phyloP scores from a whole-genome alignment of 2,113 vertebrate species.

The Brachypteracias leptosomus region DNA sequence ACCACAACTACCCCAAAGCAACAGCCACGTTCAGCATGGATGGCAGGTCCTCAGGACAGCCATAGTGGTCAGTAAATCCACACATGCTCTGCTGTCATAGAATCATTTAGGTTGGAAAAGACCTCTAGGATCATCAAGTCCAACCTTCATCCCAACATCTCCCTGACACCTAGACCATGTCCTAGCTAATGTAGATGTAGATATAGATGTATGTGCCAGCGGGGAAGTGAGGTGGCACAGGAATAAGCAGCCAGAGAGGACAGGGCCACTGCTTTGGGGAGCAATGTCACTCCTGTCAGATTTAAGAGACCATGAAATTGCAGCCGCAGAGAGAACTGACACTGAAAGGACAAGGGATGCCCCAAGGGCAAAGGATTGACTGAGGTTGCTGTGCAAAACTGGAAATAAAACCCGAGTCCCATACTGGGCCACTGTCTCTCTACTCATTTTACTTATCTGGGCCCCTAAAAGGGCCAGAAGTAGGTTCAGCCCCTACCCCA shows the following conservation, averaged over 20 bases:
- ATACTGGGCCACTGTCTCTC: background rate
- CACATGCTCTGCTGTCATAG: background rate
- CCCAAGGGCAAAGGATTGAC: background rate
- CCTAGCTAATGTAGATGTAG: too few relatives aligned
- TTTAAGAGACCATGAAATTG: background rate
- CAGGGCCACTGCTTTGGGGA: background rate
- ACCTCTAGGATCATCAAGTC: too few relatives aligned
- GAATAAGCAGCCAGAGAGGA: background rate
- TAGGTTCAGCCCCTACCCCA: background rate
- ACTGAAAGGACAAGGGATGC: background rate
- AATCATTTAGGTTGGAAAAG: too few relatives aligned
- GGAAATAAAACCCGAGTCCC: background rate
- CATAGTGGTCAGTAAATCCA: fast-evolving
- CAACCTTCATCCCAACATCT: too few relatives aligned
- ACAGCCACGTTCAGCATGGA: fast-evolving
- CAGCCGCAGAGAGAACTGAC: background rate
- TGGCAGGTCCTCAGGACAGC: background rate
- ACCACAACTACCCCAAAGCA: background rate
- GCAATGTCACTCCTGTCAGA: background rate
- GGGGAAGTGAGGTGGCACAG: background rate
- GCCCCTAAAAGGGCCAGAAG: background rate
- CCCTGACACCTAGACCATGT: too few relatives aligned
- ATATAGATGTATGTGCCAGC: background rate
- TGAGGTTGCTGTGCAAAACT: background rate
- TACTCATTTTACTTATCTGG: background rate